Conservation (phyloP, 2,888 invertebrate species). For the Athalia cordata region DNA sequence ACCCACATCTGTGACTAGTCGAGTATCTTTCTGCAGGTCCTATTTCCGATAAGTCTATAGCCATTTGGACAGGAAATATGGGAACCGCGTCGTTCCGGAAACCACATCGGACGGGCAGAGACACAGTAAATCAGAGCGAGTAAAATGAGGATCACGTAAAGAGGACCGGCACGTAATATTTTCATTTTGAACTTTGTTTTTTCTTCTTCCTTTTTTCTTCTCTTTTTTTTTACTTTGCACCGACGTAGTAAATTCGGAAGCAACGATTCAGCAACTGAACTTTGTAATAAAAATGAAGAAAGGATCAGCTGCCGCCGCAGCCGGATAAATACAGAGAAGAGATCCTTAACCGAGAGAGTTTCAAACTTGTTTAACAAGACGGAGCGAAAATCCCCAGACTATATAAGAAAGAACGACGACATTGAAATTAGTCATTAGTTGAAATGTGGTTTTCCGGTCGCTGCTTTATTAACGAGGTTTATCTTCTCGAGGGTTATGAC, state of each 20-base stretch:
- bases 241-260: too few relatives aligned
- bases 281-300: not conserved
- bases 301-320: not conserved
- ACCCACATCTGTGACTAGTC: slow-evolving; percentile 17
- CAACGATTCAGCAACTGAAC: too few relatives aligned
- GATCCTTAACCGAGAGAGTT: not conserved
- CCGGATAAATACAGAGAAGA: not conserved
- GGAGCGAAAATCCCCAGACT: not conserved
- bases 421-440: slow-evolving; percentile 37
- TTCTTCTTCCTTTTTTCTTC: too few relatives aligned
- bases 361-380: not conserved
- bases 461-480: slow-evolving; percentile 6
- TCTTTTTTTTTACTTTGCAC: too few relatives aligned
- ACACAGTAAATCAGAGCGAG: slow-evolving; percentile 22
- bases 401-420: slow-evolving; percentile 1
- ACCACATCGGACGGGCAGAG: slow-evolving; percentile 13
- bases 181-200: slow-evolving; percentile 7
- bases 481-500: slow-evolving; percentile 1
- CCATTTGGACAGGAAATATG: not conserved
- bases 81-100: slow-evolving; percentile 12
- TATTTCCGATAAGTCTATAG: slow-evolving; percentile 21
- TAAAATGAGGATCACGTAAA: slow-evolving; percentile 13
- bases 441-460: slow-evolving; percentile 40
- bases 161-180: slow-evolving; percentile 28
- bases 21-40: slow-evolving; percentile 24